Conservation (phyloP, 2,797 vertebrate species). For the Microctenopoma steveboyesi region DNA sequence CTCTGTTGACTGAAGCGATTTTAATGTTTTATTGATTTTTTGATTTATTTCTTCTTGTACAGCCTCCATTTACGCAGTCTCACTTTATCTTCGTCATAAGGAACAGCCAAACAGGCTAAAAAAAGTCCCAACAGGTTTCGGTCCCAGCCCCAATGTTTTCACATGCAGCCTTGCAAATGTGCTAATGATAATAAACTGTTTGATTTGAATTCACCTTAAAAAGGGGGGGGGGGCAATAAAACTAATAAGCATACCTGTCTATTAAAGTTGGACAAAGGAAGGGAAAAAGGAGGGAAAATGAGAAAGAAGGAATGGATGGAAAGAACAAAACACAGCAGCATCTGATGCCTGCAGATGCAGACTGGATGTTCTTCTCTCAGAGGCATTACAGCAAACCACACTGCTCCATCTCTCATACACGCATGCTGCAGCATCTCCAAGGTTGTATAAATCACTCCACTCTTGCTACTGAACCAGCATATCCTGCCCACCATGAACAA, state of each 20-base stretch:
- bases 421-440: slow-evolving; percentile 74
- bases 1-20: slow-evolving; percentile 88
- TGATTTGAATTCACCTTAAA: slow-evolving; percentile 41
- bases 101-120: slow-evolving; percentile 62
- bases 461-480: slow-evolving; percentile 78
- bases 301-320: slow-evolving; percentile 33
- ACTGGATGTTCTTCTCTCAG: slow-evolving; percentile 71
- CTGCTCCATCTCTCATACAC: slow-evolving; percentile 67
- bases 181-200: slow-evolving; percentile 38
- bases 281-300: slow-evolving; percentile 24
- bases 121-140: slow-evolving; percentile 7
- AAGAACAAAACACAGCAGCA: slow-evolving; percentile 51
- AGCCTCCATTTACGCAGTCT: slow-evolving; percentile 77
- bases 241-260: slow-evolving; percentile 48
- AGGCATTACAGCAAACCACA: slow-evolving; percentile 73
- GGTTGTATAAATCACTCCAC: slow-evolving; percentile 80
- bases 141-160: slow-evolving; percentile 37
- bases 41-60: slow-evolving; percentile 85
- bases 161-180: slow-evolving; percentile 19
- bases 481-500: slow-evolving; percentile 80
- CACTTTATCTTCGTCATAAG: slow-evolving; percentile 72
- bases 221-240: no score
- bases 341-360: slow-evolving; percentile 65
- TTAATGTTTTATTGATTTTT: slow-evolving; percentile 84
- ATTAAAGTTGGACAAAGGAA: slow-evolving; percentile 42